Evolutionary conservation across 1,140 invertebrate species (phyloP).

Genomic region (Papilio machaon): DNA sequence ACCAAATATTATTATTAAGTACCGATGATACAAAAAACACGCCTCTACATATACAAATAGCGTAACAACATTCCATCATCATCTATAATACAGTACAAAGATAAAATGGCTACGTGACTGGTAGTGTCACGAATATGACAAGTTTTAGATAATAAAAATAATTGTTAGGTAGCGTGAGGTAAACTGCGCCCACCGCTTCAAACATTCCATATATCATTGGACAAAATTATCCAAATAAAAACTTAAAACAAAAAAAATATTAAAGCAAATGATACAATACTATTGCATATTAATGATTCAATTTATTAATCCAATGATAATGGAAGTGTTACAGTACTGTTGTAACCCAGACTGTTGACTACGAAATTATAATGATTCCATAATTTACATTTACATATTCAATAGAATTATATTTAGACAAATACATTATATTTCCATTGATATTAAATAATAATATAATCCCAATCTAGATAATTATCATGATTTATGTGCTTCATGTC

Average conservation of each 20-base stretch:
- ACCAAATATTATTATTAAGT: conserved; percentile 78
- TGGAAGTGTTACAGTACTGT: not conserved
- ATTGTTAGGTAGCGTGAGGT: conserved; percentile 48
- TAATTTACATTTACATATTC: not conserved
- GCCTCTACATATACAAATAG: conserved; percentile 64
- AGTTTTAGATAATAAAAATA: conserved; percentile 80
- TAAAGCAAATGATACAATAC: conserved; percentile 36
- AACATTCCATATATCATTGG: conserved; percentile 23
- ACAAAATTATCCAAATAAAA: conserved; percentile 19
- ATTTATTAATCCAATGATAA: conserved; percentile 4
- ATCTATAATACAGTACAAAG: conserved; percentile 61
- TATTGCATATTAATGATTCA: conserved; percentile 20
- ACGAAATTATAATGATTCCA: not conserved
- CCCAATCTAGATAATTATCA: not conserved
- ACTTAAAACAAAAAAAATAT: conserved; percentile 31
- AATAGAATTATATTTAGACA: not conserved
- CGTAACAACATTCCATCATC: conserved; percentile 55
- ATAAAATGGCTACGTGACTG: conserved; percentile 49
- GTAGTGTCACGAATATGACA: conserved; percentile 48
- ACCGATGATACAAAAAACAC: conserved; percentile 74
- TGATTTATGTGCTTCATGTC: not conserved
- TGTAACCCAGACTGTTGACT: not conserved
- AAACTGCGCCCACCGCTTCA: conserved; percentile 20
- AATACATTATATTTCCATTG: conserved; percentile 13
- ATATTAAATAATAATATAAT: not conserved